phyloP scores from a whole-genome alignment of 2,888 invertebrate species.

The Andrena camellia region DNA sequence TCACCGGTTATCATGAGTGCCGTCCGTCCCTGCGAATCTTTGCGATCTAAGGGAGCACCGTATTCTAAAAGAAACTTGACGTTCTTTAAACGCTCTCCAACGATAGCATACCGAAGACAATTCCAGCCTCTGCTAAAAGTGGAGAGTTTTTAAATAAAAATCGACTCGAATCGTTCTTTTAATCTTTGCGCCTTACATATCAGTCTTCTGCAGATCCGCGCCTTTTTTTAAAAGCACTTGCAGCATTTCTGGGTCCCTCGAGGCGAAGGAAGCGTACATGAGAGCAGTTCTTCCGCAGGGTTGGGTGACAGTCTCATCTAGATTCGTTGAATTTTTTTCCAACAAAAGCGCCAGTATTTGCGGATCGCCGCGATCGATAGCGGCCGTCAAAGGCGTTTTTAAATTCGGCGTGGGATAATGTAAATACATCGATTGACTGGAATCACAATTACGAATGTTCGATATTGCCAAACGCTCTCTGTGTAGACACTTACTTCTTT shows the following conservation, averaged over 20 bases:
- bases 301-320: conserved; percentile 67
- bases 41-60: conserved; percentile 49
- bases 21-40: conserved; percentile 66
- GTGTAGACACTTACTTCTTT: conserved; percentile 55
- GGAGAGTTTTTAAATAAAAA: background rate
- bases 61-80: conserved; percentile 61
- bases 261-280: conserved; percentile 71
- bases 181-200: conserved; percentile 60
- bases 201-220: conserved; percentile 60
- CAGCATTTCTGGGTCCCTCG: conserved; percentile 65
- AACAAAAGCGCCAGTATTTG: conserved; percentile 65
- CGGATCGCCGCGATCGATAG: conserved; percentile 70
- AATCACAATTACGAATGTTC: background rate
- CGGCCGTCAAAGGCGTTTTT: conserved; percentile 66
- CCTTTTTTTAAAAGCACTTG: conserved; percentile 66
- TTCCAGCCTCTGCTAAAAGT: conserved; percentile 70
- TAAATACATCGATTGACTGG: conserved; percentile 65
- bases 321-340: conserved; percentile 59
- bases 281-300: conserved; percentile 69
- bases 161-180: background rate
- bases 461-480: background rate
- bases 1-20: conserved; percentile 73
- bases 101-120: conserved; percentile 70
- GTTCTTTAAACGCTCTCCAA: conserved; percentile 65
- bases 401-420: conserved; percentile 67